phyloP scores from a whole-genome alignment of 2,888 invertebrate species.

The Hypercompe scribonia region DNA sequence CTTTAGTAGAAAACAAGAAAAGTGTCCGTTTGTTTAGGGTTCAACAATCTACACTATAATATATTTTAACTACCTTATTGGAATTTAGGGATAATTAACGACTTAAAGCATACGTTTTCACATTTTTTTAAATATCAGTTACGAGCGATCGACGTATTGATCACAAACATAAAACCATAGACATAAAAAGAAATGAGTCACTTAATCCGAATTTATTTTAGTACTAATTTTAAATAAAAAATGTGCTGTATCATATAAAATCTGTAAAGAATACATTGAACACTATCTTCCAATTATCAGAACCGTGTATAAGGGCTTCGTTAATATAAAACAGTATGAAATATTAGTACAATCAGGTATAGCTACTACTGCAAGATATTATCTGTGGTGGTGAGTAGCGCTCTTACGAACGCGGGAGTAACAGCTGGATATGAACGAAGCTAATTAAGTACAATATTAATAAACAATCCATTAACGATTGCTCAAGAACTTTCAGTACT shows the following conservation, averaged over 20 bases:
- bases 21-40: not conserved
- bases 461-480: conserved; percentile 72
- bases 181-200: conserved; percentile 4
- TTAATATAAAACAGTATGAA: conserved; percentile 54
- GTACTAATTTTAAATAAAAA: conserved; percentile 11
- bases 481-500: conserved; percentile 41
- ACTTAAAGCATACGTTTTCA: conserved; percentile 7
- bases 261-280: conserved; percentile 34
- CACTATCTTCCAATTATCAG: conserved; percentile 53
- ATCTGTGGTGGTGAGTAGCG: conserved; percentile 50
- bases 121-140: not conserved
- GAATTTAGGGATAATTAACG: conserved; percentile 6
- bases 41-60: not conserved
- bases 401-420: conserved; percentile 52
- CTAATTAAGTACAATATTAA: conserved; percentile 73
- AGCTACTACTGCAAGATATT: conserved; percentile 56
- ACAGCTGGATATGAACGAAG: conserved; percentile 32
- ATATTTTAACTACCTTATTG: not conserved
- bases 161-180: conserved; percentile 8
- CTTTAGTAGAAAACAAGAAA: not conserved
- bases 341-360: conserved; percentile 33
- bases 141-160: conserved; percentile 10
- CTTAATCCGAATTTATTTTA: conserved; percentile 15
- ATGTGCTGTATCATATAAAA: conserved; percentile 20
- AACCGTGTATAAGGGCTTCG: conserved; percentile 49